Evolutionary conservation across 2,888 invertebrate genomes (phyloP).

Genomic region (Tryphoninae sp.): DNA sequence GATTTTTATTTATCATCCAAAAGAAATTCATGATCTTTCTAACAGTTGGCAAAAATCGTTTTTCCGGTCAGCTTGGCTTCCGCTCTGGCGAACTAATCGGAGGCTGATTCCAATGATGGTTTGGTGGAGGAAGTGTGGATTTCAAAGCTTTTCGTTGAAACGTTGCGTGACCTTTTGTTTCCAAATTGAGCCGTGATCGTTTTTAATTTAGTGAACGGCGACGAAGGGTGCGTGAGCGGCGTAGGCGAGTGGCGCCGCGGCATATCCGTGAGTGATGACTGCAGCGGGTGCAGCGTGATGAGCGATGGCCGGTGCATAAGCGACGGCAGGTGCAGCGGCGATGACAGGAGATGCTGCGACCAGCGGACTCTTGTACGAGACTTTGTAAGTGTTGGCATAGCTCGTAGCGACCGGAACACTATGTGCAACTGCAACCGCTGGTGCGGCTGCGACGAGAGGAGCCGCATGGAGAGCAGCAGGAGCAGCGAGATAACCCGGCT

Average conservation of each 20-base stretch:
- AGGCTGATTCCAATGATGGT: no score
- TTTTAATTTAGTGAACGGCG: conserved; percentile 71
- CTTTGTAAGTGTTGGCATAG: conserved; percentile 86
- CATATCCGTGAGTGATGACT: conserved; percentile 71
- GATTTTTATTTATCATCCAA: conserved; percentile 49
- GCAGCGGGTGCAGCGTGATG: conserved; percentile 72
- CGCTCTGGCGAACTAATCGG: no score
- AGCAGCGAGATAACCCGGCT: conserved; percentile 73
- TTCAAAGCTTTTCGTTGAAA: background rate
- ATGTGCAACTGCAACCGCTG: conserved; percentile 79
- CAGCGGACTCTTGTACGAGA: conserved; percentile 77
- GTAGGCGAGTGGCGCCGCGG: conserved; percentile 70
- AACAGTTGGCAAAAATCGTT: background rate
- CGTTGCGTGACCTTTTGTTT: no score
- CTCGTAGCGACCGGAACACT: conserved; percentile 85
- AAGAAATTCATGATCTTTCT: conserved; percentile 35
- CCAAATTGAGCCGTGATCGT: no score
- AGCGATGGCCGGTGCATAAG: conserved; percentile 69
- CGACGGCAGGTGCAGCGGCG: conserved; percentile 78
- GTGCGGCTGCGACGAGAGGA: conserved; percentile 71
- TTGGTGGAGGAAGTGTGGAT: no score
- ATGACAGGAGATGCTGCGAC: conserved; percentile 74
- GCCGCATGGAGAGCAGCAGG: conserved; percentile 75
- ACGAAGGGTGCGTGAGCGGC: conserved; percentile 80
- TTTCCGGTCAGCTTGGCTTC: background rate